Base-by-base conservation (phyloP, 2,113 vertebrate species). In the Pimephales promelas region DNA sequence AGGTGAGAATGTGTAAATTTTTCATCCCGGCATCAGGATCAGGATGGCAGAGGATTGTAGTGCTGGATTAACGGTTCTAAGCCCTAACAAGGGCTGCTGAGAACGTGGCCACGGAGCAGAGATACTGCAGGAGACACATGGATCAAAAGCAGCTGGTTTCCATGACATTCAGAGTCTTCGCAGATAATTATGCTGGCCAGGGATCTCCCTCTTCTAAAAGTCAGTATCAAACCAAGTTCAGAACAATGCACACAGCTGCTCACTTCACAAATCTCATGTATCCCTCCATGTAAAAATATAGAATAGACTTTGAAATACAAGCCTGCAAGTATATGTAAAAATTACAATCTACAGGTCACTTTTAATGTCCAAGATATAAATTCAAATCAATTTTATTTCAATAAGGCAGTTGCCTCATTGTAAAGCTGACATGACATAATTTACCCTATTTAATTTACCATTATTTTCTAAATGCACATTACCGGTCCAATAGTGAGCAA, bases 1-100 rank as follows among this genome's bases (percentile, higher is more conserved):
- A 84, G 91, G 90, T 90, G 90, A 90, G 90, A 86, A 88, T 90
- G 89, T 91, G 89, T 92, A 91, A 92, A 90, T 92, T 90, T 91
- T 91, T 93, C 89, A 92, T 92, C 90, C 92, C 84, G 77, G 90
- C 87, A 84, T 89, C 79, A 88, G 90, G 90, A 91, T 92, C 89
- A 89, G 89, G 85, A 89, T 57, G 85, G 91, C 89, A 88, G 90
- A 86, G 90, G 91, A 92, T 90, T 89, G 90, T 89, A 88, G 88
- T 89, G 89, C 87, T 86, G 91, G 92, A 92, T 93, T 93, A 94
- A 89, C 28, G 73, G 86, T 77, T 78, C 88, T 91, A 91, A 91
- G 90, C 89, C 75, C 57, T 87, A 88, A 88, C 86, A 89, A 88
- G 90, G 87, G 87, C 89, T 90, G 84, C 85, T 88, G 66, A 81